Evolutionary conservation across 2,888 invertebrate species (phyloP).

Genomic region (Phytoseiulus persimilis): DNA sequence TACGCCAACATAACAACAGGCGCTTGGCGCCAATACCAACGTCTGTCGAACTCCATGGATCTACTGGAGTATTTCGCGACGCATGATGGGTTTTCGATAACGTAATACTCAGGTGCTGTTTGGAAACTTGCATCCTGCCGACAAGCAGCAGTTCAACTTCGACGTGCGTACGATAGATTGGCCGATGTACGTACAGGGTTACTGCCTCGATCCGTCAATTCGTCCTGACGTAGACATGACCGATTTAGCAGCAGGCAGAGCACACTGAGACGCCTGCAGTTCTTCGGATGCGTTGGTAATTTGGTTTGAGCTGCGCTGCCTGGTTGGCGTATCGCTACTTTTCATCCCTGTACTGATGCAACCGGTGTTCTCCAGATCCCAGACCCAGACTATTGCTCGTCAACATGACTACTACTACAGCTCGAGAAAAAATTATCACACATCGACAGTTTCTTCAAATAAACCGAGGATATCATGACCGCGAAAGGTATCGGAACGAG

Average conservation of each 20-base stretch:
- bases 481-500: too few species aligned
- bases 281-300: background rate
- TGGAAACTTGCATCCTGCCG: background rate
- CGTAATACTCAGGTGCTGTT: background rate
- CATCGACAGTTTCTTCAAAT: too few species aligned
- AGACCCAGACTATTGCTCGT: too few species aligned
- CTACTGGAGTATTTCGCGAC: conserved; percentile 50
- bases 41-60: conserved; percentile 49
- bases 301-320: background rate
- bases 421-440: too few species aligned
- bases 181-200: conserved; percentile 52
- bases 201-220: conserved; percentile 34
- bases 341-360: too few species aligned
- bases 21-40: conserved; percentile 50
- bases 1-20: conserved; percentile 50
- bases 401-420: too few species aligned
- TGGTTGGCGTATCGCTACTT: too few species aligned
- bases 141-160: conserved; percentile 37
- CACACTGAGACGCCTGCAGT: conserved; percentile 1
- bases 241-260: background rate
- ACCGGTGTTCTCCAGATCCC: too few species aligned
- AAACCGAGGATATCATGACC: too few species aligned
- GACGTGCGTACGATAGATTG: conserved; percentile 28
- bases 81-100: conserved; percentile 51
- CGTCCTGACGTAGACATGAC: background rate